Evolutionary conservation across 2,797 vertebrate genomes (phyloP).

Genomic region (Yasuhikotakia modesta): DNA sequence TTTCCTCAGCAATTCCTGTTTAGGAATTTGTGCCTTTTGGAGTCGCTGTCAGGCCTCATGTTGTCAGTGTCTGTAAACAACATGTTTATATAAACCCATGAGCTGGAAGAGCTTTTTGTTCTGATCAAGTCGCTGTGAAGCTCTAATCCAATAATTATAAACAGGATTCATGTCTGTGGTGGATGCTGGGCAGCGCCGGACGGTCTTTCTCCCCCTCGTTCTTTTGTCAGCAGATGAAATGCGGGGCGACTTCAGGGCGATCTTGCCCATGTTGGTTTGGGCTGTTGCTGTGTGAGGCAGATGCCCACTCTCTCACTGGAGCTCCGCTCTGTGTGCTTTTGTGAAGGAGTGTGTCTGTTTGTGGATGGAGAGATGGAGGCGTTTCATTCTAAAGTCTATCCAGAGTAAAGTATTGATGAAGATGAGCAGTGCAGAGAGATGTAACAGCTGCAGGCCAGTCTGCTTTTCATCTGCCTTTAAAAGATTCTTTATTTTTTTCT

Average conservation of each 20-base stretch:
- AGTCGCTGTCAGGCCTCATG: conserved; percentile 33
- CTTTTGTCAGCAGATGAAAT: conserved; percentile 41
- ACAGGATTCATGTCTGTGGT: conserved; percentile 34
- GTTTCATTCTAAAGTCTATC: neutral
- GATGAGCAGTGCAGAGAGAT: neutral
- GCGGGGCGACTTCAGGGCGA: neutral
- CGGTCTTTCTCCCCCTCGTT: neutral
- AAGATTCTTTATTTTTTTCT: too few species aligned
- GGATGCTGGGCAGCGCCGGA: conserved; percentile 17
- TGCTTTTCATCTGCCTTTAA: neutral
- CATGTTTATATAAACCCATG: conserved; percentile 39
- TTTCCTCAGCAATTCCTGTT: too few species aligned
- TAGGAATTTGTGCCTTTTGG: neutral
- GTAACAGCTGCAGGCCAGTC: neutral
- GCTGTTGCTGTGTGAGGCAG: conserved; percentile 4
- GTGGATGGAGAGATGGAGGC: neutral
- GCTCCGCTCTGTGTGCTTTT: conserved; percentile 19
- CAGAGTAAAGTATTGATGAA: conserved; percentile 28
- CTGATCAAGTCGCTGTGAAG: conserved; percentile 24
- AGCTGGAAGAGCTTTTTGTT: conserved; percentile 34
- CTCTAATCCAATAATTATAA: conserved; percentile 49
- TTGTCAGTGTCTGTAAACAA: conserved; percentile 9
- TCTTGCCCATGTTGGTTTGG: conserved; percentile 2
- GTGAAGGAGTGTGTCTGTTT: conserved; percentile 26
- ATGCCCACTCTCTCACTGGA: neutral